Conservation (phyloP, 2,797 vertebrate genomes). For the Megaceryle alcyon region DNA sequence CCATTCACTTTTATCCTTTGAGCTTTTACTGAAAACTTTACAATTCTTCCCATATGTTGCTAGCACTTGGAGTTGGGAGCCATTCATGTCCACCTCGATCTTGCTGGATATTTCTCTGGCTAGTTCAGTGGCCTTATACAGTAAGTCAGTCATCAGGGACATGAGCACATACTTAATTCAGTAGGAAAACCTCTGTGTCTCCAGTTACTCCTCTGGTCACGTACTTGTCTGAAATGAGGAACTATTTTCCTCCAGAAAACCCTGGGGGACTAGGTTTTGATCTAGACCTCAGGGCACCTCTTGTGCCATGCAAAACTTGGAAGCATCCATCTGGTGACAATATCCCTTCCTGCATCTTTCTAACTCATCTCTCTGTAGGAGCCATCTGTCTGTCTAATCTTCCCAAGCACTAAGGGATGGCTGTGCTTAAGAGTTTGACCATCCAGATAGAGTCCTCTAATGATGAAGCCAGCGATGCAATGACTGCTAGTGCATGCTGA, state of each 20-base stretch:
- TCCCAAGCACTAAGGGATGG: neutral
- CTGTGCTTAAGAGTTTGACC: constrained; percentile 45
- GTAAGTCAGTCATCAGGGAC: neutral
- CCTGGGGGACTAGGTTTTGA: neutral
- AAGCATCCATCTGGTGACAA: constrained; percentile 34
- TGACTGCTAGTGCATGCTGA: neutral
- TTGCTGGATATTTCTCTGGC: neutral
- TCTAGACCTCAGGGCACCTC: constrained; percentile 32
- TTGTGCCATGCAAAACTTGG: constrained; percentile 22
- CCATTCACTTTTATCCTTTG: neutral
- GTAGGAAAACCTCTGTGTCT: neutral
- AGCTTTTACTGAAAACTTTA: neutral
- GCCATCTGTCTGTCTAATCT: constrained; percentile 61
- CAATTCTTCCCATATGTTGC: neutral
- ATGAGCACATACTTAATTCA: neutral
- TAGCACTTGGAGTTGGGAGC: neutral
- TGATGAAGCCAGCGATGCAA: neutral
- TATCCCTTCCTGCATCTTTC: constrained; percentile 31
- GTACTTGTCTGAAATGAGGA: neutral
- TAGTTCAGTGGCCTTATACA: neutral
- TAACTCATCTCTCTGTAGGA: constrained; percentile 39
- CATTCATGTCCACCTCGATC: neutral
- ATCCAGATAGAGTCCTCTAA: constrained; percentile 11
- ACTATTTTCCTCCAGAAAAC: neutral
- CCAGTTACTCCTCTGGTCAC: neutral